These are phyloP conservation scores for Peribatodes rhomboidaria DNA, from an alignment of 2,888 invertebrate genomes.

Conservation along the genomic window DNA sequence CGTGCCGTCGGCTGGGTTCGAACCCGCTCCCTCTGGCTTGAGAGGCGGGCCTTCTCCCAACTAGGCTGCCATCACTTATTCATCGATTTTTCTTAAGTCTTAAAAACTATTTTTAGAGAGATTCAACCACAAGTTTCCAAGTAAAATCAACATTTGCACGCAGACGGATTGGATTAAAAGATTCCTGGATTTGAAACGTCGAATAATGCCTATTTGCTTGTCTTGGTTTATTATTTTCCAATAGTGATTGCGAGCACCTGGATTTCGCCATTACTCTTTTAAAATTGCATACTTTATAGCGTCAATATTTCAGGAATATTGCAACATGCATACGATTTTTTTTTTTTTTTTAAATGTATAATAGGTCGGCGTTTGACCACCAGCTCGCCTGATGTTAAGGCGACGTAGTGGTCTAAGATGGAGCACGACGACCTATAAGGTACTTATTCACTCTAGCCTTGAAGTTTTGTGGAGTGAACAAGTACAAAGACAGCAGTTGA, in stretches of 20 bases:
- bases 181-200: slow-evolving; percentile 12
- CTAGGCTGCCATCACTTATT: too few species aligned
- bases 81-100: too few species aligned
- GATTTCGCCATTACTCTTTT: slow-evolving; percentile 74
- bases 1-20: too few species aligned
- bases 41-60: too few species aligned
- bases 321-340: slow-evolving; percentile 64
- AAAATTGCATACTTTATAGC: slow-evolving; percentile 76
- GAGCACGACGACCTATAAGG: too few species aligned
- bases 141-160: background rate
- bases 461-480: too few species aligned
- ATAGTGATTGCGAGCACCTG: slow-evolving; percentile 76
- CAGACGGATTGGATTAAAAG: slow-evolving; percentile 9
- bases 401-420: too few species aligned
- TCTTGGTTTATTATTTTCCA: slow-evolving; percentile 69
- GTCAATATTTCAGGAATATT: slow-evolving; percentile 72
- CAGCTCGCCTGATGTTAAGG: too few species aligned
- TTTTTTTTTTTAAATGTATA: slow-evolving; percentile 27
- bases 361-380: too few species aligned
- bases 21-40: too few species aligned
- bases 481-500: too few species aligned
- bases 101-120: background rate
- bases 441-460: too few species aligned
- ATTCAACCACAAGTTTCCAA: background rate
- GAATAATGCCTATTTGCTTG: slow-evolving; percentile 58